Conservation (phyloP, 2,797 vertebrate species). For the Urocyon cinereoargenteus region DNA sequence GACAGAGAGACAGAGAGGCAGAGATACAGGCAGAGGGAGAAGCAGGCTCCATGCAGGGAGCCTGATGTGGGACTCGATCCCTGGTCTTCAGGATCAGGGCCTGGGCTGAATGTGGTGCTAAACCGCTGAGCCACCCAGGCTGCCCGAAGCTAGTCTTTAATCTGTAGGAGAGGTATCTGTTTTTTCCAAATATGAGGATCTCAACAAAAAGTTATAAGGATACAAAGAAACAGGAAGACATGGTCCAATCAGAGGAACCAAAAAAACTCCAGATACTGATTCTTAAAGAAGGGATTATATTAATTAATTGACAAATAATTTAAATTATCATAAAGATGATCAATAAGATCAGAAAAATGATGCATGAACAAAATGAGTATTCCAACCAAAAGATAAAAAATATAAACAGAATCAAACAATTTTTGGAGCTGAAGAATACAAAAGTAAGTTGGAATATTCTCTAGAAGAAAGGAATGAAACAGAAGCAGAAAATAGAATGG, state of each 20-base stretch:
- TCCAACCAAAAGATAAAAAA: background rate
- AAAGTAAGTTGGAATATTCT: background rate
- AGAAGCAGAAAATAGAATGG: background rate
- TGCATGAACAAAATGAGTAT: background rate
- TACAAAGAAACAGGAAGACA: background rate
- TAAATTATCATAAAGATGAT: background rate
- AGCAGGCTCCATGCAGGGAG: too few relatives aligned
- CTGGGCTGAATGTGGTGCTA: too few relatives aligned
- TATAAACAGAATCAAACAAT: background rate
- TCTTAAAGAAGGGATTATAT: background rate
- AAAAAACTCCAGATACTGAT: background rate
- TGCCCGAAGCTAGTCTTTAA: background rate
- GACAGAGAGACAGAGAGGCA: too few relatives aligned
- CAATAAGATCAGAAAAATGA: background rate
- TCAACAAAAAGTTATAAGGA: background rate
- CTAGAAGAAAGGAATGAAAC: background rate
- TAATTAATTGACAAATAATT: background rate
- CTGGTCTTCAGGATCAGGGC: too few relatives aligned
- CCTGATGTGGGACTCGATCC: too few relatives aligned
- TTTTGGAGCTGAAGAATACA: background rate
- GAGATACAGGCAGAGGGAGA: too few relatives aligned
- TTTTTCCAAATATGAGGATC: background rate
- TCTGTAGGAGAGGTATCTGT: background rate
- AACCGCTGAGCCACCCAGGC: too few relatives aligned
- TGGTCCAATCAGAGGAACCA: background rate